Conservation (phyloP, 2,888 invertebrate species). For the Abscondita cerata region DNA sequence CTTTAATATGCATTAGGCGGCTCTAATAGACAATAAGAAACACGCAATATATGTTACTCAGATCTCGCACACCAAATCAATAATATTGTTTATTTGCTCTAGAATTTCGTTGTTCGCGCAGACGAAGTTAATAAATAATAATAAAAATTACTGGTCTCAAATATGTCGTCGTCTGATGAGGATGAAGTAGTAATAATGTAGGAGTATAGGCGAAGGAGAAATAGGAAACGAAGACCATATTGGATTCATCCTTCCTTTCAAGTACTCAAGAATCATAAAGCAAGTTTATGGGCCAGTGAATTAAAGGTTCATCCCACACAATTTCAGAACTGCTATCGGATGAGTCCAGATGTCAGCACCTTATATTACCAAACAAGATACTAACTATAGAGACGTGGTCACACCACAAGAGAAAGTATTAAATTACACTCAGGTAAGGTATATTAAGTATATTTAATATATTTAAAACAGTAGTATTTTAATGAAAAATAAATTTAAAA, state of each 20-base stretch:
- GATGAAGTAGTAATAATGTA: background rate
- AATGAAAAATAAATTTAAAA: too few relatives aligned
- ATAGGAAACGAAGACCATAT: slow-evolving; percentile 3
- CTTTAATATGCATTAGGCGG: too few relatives aligned
- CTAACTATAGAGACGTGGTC: background rate
- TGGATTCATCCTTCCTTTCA: too few relatives aligned
- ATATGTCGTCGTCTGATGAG: too few relatives aligned
- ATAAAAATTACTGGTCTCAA: too few relatives aligned
- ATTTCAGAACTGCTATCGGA: background rate
- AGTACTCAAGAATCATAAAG: background rate
- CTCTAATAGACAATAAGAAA: too few relatives aligned
- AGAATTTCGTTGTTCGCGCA: background rate
- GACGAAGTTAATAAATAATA: too few relatives aligned
- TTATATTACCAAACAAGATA: too few relatives aligned
- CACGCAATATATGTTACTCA: background rate
- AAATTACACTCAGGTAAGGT: background rate
- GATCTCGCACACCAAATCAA: background rate
- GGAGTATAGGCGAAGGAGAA: background rate
- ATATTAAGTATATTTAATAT: too few relatives aligned
- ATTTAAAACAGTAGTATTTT: too few relatives aligned
- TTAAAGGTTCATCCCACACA: slow-evolving; percentile 5
- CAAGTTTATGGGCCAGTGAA: background rate
- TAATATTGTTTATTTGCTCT: background rate
- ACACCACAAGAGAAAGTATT: background rate
- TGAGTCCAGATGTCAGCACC: slow-evolving; percentile 1